Evolutionary conservation across 2,797 vertebrate genomes (phyloP), one percentile per base, ranked within the genome.

Genomic region (Benthosema pterotum): DNA sequence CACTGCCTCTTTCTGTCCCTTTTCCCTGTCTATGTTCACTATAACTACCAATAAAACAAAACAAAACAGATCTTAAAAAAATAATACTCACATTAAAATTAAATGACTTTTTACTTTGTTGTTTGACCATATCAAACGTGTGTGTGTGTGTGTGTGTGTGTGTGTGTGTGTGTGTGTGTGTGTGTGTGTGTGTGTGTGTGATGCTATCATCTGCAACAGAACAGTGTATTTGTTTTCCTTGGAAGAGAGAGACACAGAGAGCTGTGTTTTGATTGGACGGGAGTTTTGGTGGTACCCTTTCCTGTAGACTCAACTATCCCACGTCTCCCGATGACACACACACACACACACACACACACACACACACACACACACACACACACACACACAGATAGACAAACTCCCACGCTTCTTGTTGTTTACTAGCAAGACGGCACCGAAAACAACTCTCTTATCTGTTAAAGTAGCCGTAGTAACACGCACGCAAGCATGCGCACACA

Each of bases 151-250:
- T 14, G 55, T 18, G 42, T 16, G 42, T n/a, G 51, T 18, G 32
- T 13, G 42, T 54, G 42, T 28, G 60, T 54, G 51, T 13, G 18
- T 62, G 60, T 11, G 49, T 52, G 59, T 18, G 59, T 19, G 49
- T 42, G 28, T 42, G 47, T 19, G 2, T 5, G 5, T 4, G 22
- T 22, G 22, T 22, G 22, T 22, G 22, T 22, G 59, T 60, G 73
- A 84, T 80, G 63, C 71, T 83, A 83, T 88, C 84, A 75, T 69
- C 57, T 57, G n/a, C 66, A 65, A 57, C 55, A 76, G 63, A 42
- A 55, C 49, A 52, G 43, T 71, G 47, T 83, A 81, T 84, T 91
- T 88, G 80, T 88, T 89, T 88, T 80, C 64, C 59, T 81, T 82
- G 71, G 69, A 72, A 73, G 50, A 72, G 53, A 52, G 43, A 67